Conservation (phyloP, 2,888 invertebrate species). For the Drosophila nigricruria region DNA sequence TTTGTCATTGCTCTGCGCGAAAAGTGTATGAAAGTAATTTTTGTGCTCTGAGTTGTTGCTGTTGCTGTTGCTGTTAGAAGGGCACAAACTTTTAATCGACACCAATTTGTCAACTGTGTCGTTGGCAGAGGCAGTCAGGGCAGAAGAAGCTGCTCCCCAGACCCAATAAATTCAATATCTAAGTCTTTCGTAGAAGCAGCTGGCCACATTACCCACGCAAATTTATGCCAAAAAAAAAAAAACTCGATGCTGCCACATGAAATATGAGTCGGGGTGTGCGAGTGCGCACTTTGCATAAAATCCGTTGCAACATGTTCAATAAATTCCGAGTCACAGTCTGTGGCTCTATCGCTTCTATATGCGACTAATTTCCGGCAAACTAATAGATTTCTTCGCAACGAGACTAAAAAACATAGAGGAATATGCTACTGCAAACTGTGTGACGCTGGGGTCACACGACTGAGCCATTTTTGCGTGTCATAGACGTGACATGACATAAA, state of each 20-base stretch:
- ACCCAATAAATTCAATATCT: slow-evolving; percentile 44
- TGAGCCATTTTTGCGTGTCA: slow-evolving; percentile 35
- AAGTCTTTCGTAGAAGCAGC: slow-evolving; percentile 36
- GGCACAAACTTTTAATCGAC: slow-evolving; percentile 52
- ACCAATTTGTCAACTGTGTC: slow-evolving; percentile 49
- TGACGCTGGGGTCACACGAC: slow-evolving; percentile 7
- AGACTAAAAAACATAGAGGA: slow-evolving; percentile 5
- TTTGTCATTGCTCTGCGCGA: slow-evolving; percentile 14
- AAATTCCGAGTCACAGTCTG: slow-evolving; percentile 7
- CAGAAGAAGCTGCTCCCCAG: slow-evolving; percentile 3
- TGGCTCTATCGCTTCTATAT: slow-evolving; percentile 9
- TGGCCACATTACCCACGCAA: slow-evolving; percentile 39
- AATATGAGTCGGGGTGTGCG: slow-evolving; percentile 33
- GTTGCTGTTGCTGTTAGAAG: not conserved
- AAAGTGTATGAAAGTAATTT: slow-evolving; percentile 34
- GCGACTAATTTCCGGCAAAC: slow-evolving; percentile 67
- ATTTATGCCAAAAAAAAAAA: slow-evolving; percentile 54
- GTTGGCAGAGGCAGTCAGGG: not conserved
- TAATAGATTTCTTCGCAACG: slow-evolving; percentile 39
- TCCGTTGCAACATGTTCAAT: slow-evolving; percentile 61
- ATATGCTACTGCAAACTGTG: not conserved
- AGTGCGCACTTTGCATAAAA: slow-evolving; percentile 60
- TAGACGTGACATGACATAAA: slow-evolving; percentile 36
- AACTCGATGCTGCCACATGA: slow-evolving; percentile 24
- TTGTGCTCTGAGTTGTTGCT: not conserved